Evolutionary conservation across 2,797 vertebrate species (phyloP), one percentile per base, ranked within the genome.

Genomic region (Chelonia mydas): DNA sequence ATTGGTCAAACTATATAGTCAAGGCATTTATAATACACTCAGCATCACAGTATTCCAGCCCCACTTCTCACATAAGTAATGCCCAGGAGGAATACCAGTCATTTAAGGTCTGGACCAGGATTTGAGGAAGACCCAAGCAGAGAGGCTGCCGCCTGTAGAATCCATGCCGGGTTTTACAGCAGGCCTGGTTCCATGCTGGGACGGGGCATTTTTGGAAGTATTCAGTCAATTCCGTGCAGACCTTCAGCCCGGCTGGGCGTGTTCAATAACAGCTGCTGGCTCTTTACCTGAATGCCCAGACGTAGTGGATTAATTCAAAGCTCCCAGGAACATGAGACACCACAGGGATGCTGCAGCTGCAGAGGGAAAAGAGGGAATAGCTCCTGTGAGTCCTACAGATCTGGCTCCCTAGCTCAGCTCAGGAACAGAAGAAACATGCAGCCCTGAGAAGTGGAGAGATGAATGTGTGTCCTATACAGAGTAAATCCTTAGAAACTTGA

Each of bases 241-340:
- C 23, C 86, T 89, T 49, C 76, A 92, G 31, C 94, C 87, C 87
- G 96, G 55, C 90, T 96, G 90, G 61, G 85, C 84, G 81, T 81
- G 31, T 91, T 97, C 95, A 90, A 51, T 95, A 93, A 45, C 93
- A 86, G 5, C 93, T 94, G 57, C 90, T 93, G 91, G 84, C 41
- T 94, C 96, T 87, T 85, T 88, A 96, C 90, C 82, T 95, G 82
- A 97, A 93, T 93, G 49, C 41, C 17, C 61, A 89, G 78, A 84
- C 33, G 25, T 83, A 65, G 82, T 84, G 90, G 94, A 96, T 96
- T 83, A 93, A 92, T 96, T 91, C 92, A 84, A 90, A 93, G 49
- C 37, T 95, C 90, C 51, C 25, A 50, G 81, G 33, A 11, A 88
- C 49, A 85, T 78, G n/a, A 91, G 81, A 41, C 90, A 50, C 61